These are phyloP conservation scores for Fistularia tabacaria DNA, from an alignment of 2,797 vertebrate genomes.

Conservation along the genomic window DNA sequence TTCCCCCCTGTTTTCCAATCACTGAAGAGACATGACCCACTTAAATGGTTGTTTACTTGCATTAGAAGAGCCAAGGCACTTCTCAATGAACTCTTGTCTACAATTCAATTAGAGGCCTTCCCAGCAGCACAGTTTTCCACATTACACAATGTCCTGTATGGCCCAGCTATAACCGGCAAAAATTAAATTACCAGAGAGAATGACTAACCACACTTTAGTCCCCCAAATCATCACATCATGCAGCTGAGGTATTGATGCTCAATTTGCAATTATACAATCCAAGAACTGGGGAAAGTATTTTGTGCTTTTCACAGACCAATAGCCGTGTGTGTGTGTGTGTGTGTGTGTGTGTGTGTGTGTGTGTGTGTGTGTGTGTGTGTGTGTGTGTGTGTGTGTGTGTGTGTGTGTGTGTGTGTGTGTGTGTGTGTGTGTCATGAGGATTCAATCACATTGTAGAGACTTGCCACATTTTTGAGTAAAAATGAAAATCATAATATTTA, in stretches of 20 bases:
- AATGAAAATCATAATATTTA: no score
- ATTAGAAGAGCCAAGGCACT: slow-evolving; percentile 77
- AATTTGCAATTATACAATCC: background rate
- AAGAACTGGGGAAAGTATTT: no score
- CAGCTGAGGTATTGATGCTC: background rate
- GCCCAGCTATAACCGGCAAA: slow-evolving; percentile 28
- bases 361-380: no score
- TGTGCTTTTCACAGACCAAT: no score
- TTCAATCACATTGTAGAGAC: no score
- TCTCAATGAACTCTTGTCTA: slow-evolving; percentile 85
- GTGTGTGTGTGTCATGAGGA: no score
- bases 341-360: no score
- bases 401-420: no score
- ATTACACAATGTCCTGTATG: slow-evolving; percentile 50
- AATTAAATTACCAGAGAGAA: slow-evolving; percentile 25
- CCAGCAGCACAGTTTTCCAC: slow-evolving; percentile 63
- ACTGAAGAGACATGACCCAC: slow-evolving; percentile 79
- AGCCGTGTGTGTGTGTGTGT: no score
- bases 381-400: no score
- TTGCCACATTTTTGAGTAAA: no score
- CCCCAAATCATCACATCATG: slow-evolving; percentile 9
- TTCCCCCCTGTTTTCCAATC: slow-evolving; percentile 69
- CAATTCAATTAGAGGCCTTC: slow-evolving; percentile 83
- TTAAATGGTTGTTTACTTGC: slow-evolving; percentile 85
- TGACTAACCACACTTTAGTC: slow-evolving; percentile 3